phyloP scores from a whole-genome alignment of 2,113 vertebrate genomes.

The Gymnorhina tibicen region DNA sequence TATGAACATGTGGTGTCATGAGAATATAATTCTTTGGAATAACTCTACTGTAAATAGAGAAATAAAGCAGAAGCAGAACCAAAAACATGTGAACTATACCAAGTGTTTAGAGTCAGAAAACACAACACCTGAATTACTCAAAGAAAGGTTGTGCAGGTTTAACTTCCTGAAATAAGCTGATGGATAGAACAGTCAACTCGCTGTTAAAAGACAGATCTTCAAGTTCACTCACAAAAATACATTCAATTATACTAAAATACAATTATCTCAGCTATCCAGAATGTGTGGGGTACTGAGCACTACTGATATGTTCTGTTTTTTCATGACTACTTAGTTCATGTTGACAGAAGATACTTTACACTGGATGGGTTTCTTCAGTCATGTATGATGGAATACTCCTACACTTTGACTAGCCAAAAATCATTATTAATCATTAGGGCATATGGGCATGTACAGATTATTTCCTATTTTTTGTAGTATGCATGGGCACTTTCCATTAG shows the following conservation, averaged over 20 bases:
- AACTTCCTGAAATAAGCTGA: not conserved
- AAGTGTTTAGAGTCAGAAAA: not conserved
- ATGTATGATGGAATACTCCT: not conserved
- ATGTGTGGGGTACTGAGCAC: not conserved
- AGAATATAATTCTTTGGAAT: not conserved
- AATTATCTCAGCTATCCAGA: not conserved
- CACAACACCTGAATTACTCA: not conserved
- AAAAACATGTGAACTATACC: not conserved
- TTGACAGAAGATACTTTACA: not conserved
- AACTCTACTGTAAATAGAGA: not conserved
- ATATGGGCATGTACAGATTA: not conserved
- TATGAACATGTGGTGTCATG: not conserved
- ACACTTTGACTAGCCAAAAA: not conserved
- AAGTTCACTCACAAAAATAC: not conserved
- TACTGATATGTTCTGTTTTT: not conserved
- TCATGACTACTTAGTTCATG: not conserved
- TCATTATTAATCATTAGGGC: not conserved
- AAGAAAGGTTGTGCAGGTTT: not conserved
- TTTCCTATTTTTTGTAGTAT: not conserved
- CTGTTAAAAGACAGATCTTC: not conserved
- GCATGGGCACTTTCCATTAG: not conserved
- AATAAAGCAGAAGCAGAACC: not conserved
- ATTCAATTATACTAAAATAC: not conserved
- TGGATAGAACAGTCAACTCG: not conserved
- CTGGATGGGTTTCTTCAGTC: not conserved